phyloP scores from a whole-genome alignment of 2,888 invertebrate genomes.

The Drosophila testacea region DNA sequence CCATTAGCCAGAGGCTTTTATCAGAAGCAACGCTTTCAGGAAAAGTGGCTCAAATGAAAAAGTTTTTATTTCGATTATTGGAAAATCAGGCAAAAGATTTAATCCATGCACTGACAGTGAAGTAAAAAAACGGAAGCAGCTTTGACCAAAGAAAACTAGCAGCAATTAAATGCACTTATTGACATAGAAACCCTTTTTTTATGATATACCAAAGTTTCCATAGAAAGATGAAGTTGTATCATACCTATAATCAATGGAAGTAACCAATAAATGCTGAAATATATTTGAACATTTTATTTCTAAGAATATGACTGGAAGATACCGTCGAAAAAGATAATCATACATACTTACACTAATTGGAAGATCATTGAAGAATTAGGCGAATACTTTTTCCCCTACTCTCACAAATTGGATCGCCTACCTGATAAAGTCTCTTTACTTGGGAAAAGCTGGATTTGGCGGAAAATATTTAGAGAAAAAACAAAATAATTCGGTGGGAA shows the following conservation, averaged over 20 bases:
- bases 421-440: no score
- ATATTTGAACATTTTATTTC: no score
- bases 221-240: no score
- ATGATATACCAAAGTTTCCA: no score
- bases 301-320: no score
- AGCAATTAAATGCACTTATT: slow-evolving; percentile 24
- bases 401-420: no score
- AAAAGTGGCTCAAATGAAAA: slow-evolving; percentile 22
- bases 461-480: no score
- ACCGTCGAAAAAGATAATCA: background rate
- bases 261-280: no score
- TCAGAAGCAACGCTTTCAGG: slow-evolving; percentile 29
- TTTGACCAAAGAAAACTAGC: slow-evolving; percentile 18
- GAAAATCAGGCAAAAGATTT: slow-evolving; percentile 52
- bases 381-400: no score
- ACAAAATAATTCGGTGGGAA: no score
- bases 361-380: background rate
- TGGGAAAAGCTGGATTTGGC: no score
- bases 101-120: slow-evolving; percentile 31
- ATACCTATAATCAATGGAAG: no score
- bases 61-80: slow-evolving; percentile 62
- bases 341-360: background rate
- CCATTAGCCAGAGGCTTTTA: slow-evolving; percentile 64
- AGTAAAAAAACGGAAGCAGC: slow-evolving; percentile 38
- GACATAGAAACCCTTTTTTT: slow-evolving; percentile 1